A percentile compares a stretch with the other conserved stretches of the same genome.
Conservation (phyloP, 2,113 vertebrate species). For the Diadophis punctatus region DNA sequence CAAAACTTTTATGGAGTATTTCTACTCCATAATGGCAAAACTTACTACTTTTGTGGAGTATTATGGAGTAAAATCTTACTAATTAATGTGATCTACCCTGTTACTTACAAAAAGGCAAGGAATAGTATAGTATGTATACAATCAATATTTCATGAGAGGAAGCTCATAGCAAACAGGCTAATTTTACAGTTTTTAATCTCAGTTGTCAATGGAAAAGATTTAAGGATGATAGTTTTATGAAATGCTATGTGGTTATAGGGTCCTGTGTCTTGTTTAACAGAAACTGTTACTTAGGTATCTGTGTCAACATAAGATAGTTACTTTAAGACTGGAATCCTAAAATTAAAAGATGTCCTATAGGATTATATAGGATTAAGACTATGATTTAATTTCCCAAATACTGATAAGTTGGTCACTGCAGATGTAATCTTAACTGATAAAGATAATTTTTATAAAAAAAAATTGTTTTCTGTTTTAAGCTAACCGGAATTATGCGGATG, state of each 20-base stretch:
- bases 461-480: background rate
- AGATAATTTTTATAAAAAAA: background rate
- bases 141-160: background rate
- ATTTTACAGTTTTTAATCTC: background rate
- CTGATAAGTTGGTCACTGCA: background rate
- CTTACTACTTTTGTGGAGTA: background rate
- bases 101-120: background rate
- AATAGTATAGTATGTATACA: background rate
- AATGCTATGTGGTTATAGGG: background rate
- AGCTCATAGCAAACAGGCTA: background rate
- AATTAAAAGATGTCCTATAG: background rate
- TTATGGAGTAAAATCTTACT: background rate
- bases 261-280: background rate
- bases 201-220: background rate
- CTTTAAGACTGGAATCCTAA: background rate
- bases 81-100: background rate
- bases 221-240: background rate
- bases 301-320: background rate
- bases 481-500: background rate
- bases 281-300: background rate
- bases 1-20: background rate
- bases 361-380: background rate
- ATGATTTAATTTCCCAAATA: background rate
- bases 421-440: background rate
- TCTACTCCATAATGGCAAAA: background rate